Base-by-base conservation (phyloP, 2,888 invertebrate species). In the Brenthis ino region DNA sequence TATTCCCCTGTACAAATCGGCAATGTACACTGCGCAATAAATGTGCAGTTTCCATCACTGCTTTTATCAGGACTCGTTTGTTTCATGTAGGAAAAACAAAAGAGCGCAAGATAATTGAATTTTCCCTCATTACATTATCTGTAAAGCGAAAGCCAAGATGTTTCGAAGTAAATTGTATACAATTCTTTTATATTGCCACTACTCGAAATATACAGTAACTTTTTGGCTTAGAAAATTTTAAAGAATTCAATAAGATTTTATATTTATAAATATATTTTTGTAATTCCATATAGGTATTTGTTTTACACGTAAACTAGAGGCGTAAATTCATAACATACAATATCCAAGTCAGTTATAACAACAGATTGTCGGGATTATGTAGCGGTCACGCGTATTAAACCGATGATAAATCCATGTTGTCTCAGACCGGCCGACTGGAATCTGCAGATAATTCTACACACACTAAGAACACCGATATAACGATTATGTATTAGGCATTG, bases 51-150 rank as follows among this genome's bases (percentile, higher is more conserved):
- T 86, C 83, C 88, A 88, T 88, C 86, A 86, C 84, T 80, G 81
- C 84, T 85, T 85, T 86, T 88, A 87, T 85, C 84, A 84, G 82
- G 76, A 78, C 80, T 74, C 78, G 76, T 78, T 77, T 77, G 73
- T 75, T 74, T 76, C 72, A 61, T 68, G 77, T 51, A 77, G 79
- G 79, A 80, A 84, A 87, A 89, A 87, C 87, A 88, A 88, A 87
- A 85, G 83, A 87, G 83, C 83, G 80, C 79, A 77, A 79, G 85
- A 79, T 90, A 91, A 91, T 90, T 89, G 89, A 89, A 91, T 91
- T 85, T 84, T 80, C 85, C 83, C 85, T 86, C 87, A 88, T 89
- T 88, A 91, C 87, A 86, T 87, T 88, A 88, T 87, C 84, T 85
- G 81, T 74, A 79, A 82, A 85, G 83, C 83, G 20, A 54, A 63